Conservation (phyloP, 2,888 invertebrate species). For the Hololepta plana region DNA sequence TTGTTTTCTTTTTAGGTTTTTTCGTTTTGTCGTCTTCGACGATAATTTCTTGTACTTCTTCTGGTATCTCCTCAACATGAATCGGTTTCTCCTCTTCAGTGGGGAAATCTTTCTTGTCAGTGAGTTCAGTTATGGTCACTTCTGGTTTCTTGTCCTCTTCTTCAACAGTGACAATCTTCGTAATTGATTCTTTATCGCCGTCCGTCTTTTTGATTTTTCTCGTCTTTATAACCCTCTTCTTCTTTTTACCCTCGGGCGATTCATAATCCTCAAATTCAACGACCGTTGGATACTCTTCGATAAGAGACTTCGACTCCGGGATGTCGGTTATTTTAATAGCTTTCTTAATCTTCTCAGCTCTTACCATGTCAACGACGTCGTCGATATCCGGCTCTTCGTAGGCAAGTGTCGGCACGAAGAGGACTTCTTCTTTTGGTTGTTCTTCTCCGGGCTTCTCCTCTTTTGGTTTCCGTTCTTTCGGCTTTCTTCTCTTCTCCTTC, state of each 20-base stretch:
- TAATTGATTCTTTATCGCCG: constrained; percentile 12
- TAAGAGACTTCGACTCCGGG: constrained; percentile 5
- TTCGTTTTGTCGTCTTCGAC: constrained; percentile 5
- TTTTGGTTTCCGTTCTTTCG: constrained; percentile 4
- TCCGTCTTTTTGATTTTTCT: constrained; percentile 18
- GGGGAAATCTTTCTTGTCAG: not conserved
- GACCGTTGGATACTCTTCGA: not conserved
- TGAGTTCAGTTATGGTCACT: constrained; percentile 9
- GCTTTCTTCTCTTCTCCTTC: constrained; percentile 7
- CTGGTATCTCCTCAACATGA: constrained; percentile 5
- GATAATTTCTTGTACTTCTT: constrained; percentile 8
- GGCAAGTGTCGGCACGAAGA: constrained; percentile 21
- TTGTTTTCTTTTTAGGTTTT: constrained; percentile 4
- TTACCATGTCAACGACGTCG: constrained; percentile 18
- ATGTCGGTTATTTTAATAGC: constrained; percentile 15
- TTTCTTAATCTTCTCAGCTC: constrained; percentile 20
- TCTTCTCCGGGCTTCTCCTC: constrained; percentile 9
- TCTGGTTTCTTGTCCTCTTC: constrained; percentile 14
- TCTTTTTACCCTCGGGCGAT: constrained; percentile 8
- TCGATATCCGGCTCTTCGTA: constrained; percentile 17
- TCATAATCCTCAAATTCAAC: not conserved
- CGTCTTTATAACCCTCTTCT: constrained; percentile 12
- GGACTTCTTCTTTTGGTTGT: constrained; percentile 14
- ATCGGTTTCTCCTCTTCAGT: constrained; percentile 3
- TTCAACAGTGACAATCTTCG: constrained; percentile 12